Evolutionary conservation across 2,797 vertebrate genomes (phyloP), one percentile per base, ranked within the genome.

Genomic region (Argyrosomus regius): DNA sequence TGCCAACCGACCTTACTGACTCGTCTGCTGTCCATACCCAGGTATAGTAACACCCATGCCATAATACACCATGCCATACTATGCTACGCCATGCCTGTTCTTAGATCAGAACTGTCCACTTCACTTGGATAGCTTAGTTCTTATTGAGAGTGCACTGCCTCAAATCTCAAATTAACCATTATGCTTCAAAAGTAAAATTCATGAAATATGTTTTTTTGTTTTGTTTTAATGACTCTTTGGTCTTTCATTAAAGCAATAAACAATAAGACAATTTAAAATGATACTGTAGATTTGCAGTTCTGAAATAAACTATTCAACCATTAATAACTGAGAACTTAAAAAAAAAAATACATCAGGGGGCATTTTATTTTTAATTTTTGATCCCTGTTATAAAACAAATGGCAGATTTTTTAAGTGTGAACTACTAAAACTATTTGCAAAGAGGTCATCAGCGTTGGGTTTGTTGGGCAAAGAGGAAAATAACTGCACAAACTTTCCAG

Each of bases 1-100:
- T 64, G 97, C 98, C 96, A 99, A 98, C 95, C 96, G 98, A 95
- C 98, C 98, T 95, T 99, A 99, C 92, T 99, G 97, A 99, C 92
- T 94, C 81, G 70, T 89, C 93, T 91, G 90, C 89, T 91, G 82
- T 91, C 89, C 85, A 66, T 87, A 92, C 82, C 88, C 93, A 95
- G 95, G 95, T 96, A 93, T 61, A 69, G 77, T 81, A 59, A 54
- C 62, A 75, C 10, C 45, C 52, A n/a, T 77, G 62, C 68, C 28
- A 24, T 41, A 52, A 62, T 18, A 58, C 31, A 60, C 53, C 16
- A 11, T 64, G 45, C 26, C 12, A 35, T 20, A 56, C 7, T 14
- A 13, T 48, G 22, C 58, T 60, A 57, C 41, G 31, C 22, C 17
- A 53, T 75, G 49, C 20, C 35, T 50, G 48, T 43, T 72, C 26